phyloP scores from a whole-genome alignment of 2,797 vertebrate species.

The Aselliscus stoliczkanus region DNA sequence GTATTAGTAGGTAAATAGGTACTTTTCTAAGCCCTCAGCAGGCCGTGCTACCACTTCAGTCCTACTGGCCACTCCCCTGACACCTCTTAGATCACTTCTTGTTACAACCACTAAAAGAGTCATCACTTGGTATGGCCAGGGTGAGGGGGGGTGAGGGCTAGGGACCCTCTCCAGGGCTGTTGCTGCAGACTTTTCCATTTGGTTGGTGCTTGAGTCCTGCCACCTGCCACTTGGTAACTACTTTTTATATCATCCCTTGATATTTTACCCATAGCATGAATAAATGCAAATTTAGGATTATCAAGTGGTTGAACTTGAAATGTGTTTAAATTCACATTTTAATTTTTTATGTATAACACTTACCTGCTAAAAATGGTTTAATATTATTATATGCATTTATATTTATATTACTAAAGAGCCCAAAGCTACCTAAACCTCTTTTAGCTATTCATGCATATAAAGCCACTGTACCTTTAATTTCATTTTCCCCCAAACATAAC shows the following conservation, averaged over 20 bases:
- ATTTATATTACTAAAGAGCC: background rate
- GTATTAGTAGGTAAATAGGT: background rate
- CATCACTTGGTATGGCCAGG: background rate
- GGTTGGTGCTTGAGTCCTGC: background rate
- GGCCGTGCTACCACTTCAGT: background rate
- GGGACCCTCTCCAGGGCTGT: background rate
- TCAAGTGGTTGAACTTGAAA: constrained; percentile 2
- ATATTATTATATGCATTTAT: background rate
- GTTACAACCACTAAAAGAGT: background rate
- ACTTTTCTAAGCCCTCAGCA: background rate
- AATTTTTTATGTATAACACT: background rate
- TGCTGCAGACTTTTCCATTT: background rate
- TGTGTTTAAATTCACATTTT: constrained; percentile 11
- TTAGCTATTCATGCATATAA: background rate
- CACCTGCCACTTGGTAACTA: background rate
- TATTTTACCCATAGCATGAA: background rate
- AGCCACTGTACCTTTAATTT: background rate
- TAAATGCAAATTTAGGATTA: background rate
- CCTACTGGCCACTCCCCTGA: background rate
- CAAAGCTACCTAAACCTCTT: background rate
- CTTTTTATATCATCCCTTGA: background rate
- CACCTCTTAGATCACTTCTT: background rate
- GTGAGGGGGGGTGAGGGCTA: background rate
- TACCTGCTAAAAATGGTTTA: background rate
- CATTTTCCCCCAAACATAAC: background rate